Evolutionary conservation across 1,140 invertebrate genomes (phyloP).

Genomic region (Aphidius gifuensis): DNA sequence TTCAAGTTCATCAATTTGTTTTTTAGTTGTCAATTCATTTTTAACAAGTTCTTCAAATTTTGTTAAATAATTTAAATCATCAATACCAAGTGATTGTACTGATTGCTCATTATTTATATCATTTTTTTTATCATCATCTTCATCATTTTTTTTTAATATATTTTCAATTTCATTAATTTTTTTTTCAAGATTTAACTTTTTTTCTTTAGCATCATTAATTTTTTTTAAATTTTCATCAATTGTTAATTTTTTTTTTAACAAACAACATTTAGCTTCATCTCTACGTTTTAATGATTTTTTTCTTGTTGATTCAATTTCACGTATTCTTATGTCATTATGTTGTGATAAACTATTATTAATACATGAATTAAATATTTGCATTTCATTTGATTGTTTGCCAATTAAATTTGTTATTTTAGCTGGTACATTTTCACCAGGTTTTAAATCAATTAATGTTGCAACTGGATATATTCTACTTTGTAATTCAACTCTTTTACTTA

Average conservation of each 20-base stretch:
- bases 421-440: not conserved
- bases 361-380: conserved; percentile 10
- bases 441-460: conserved; percentile 50
- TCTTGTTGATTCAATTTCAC: conserved; percentile 39
- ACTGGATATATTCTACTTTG: conserved; percentile 65
- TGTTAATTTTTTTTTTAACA: conserved; percentile 31
- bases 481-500: conserved; percentile 60
- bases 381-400: conserved; percentile 28
- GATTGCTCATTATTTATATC: conserved; percentile 32
- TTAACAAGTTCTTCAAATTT: conserved; percentile 42
- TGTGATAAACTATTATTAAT: conserved; percentile 32
- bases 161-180: conserved; percentile 1
- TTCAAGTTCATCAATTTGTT: conserved; percentile 63
- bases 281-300: conserved; percentile 34
- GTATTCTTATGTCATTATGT: conserved; percentile 38
- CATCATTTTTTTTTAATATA: not conserved
- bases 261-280: conserved; percentile 35
- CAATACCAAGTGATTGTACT: conserved; percentile 35
- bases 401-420: conserved; percentile 22
- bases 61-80: conserved; percentile 38
- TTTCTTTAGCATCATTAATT: conserved; percentile 30
- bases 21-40: conserved; percentile 44
- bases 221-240: conserved; percentile 28
- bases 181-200: conserved; percentile 14
- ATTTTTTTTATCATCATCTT: not conserved